Base-by-base conservation (phyloP, 2,888 invertebrate species). In the Ophion obscuratus region DNA sequence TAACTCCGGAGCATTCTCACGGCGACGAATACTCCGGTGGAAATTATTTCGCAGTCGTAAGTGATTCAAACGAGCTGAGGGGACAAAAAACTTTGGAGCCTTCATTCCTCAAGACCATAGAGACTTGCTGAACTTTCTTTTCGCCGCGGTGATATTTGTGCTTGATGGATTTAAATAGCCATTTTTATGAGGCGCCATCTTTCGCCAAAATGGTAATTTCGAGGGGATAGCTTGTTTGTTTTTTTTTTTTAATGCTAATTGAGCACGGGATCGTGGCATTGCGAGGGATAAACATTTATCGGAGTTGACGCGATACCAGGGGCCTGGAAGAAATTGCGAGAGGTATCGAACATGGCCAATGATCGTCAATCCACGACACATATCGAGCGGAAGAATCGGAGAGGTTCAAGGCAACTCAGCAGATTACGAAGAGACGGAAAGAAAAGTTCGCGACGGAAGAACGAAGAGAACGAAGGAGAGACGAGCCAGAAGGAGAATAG, bases 381-480 rank as follows among this genome's bases (percentile, higher is more conserved):
- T 4, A 53, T 53, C 53, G 53, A 17, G 53, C 14, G 53, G 14
- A 53, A 47, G 11, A 53, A 53, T 53, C 53, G 53, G 4, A 53
- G 11, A 47, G 53, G 14, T 53, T 53, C 40, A 40, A 40, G 40
- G 40, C 40, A 40, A 40, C 53, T 14, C 59, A 24, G 77, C 40
- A 10, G 24, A 59, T 66, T 59, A 59, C 36, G 59, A 59, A 24
- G 59, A 53, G 44, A 75, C 6, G 24, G 20, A 68, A 57, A 20
- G 27, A 27, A 70, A 61, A 53, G 57, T 82, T 27, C 7, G 27
- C 14, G 20, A n/a, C 61, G 68, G 20, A 68, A 64, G n/a, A 81
- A 74, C 24, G 36, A 17, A 20, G 14, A 20, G 9, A 40, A 40
- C 10, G 20, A 57, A 36, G 59, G 11, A 61, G 31, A 59, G 17